A percentile compares a stretch with the other conserved stretches of the same genome.
These are phyloP conservation scores for Ceratosolen solmsi DNA, from an alignment of 1,140 invertebrate species.

Conservation along the genomic window DNA sequence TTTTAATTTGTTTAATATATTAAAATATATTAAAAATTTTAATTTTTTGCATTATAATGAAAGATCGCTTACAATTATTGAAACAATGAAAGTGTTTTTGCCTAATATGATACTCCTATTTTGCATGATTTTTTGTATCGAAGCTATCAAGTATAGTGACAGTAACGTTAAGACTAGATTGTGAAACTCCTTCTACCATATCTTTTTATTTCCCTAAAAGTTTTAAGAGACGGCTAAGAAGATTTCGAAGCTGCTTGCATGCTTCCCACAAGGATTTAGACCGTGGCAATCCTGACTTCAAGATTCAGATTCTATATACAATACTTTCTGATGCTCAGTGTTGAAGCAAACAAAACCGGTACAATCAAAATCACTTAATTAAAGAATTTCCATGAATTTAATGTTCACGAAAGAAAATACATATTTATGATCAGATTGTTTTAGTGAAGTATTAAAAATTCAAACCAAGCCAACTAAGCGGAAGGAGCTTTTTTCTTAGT, in stretches of 20 bases:
- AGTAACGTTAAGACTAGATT: too few relatives aligned
- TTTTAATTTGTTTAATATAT: too few relatives aligned
- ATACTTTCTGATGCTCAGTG: constrained; percentile 16
- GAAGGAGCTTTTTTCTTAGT: constrained; percentile 49
- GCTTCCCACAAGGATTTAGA: constrained; percentile 68
- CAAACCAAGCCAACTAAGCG: constrained; percentile 60
- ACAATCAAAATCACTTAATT: constrained; percentile 73
- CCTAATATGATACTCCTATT: background rate
- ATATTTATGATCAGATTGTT: constrained; percentile 72
- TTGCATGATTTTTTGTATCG: background rate
- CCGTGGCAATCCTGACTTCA: constrained; percentile 41
- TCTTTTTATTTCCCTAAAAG: constrained; percentile 13
- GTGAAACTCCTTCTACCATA: background rate
- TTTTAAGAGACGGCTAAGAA: constrained; percentile 57
- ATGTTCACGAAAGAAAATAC: constrained; percentile 63
- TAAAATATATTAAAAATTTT: too few relatives aligned
- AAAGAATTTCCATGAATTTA: constrained; percentile 73
- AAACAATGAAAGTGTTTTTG: too few relatives aligned
- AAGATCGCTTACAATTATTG: too few relatives aligned
- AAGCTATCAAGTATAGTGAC: background rate
- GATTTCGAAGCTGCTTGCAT: constrained; percentile 62
- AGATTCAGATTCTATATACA: background rate
- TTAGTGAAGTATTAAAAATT: constrained; percentile 59
- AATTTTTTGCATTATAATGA: too few relatives aligned
- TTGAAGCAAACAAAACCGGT: constrained; percentile 30